phyloP scores from a whole-genome alignment of 2,888 invertebrate genomes.

The Pasiphila rectangulata region DNA sequence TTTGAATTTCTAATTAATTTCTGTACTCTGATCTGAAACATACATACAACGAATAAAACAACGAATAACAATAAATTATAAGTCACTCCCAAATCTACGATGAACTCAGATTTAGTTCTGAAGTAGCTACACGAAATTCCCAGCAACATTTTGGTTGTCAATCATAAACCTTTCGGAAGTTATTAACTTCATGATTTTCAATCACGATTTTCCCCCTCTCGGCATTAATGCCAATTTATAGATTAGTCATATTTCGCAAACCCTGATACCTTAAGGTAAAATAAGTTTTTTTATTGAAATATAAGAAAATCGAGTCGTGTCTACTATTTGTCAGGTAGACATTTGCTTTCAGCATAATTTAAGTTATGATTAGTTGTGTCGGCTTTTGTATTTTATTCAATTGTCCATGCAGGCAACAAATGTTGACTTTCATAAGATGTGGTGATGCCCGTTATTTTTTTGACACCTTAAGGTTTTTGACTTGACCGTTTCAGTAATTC shows the following conservation, averaged over 20 bases:
- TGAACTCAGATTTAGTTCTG: conserved; percentile 1
- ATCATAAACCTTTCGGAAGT: conserved; percentile 14
- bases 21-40: no score
- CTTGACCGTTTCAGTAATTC: no score
- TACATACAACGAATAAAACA: background rate
- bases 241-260: conserved; percentile 2
- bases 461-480: no score
- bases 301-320: background rate
- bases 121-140: background rate
- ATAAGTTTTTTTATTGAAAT: background rate
- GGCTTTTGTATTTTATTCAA: no score
- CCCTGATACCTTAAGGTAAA: background rate
- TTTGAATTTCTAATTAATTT: no score
- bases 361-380: no score
- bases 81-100: background rate
- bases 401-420: no score
- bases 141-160: conserved; percentile 6
- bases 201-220: conserved; percentile 9
- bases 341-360: no score
- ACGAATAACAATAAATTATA: background rate
- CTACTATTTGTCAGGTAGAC: no score
- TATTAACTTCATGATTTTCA: conserved; percentile 18
- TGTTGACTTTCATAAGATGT: no score
- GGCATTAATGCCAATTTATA: conserved; percentile 11
- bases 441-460: no score